Evolutionary conservation across 2,888 invertebrate genomes (phyloP).

Genomic region (Bombylius discolor): DNA sequence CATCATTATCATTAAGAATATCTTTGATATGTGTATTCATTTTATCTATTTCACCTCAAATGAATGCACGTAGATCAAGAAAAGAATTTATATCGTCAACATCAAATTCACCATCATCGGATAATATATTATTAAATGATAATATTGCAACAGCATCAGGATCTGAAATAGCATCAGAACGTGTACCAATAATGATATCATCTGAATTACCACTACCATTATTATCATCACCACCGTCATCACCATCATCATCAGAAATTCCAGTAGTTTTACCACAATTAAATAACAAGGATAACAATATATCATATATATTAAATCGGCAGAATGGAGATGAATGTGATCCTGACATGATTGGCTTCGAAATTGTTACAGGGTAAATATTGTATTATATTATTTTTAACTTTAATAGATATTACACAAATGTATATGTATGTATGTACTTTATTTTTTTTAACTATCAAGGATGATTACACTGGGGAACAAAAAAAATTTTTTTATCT

Average conservation of each 20-base stretch:
- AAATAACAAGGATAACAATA: conserved; percentile 5
- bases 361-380: conserved; percentile 69
- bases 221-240: conserved; percentile 19
- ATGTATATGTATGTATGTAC: too few relatives aligned
- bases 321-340: conserved; percentile 58
- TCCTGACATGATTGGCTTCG: conserved; percentile 80
- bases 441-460: too few relatives aligned
- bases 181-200: conserved; percentile 16
- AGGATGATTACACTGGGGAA: too few relatives aligned
- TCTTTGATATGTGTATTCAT: conserved; percentile 17
- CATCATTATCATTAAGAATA: conserved; percentile 16
- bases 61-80: conserved; percentile 28
- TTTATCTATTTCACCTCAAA: conserved; percentile 15
- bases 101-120: neutral
- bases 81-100: conserved; percentile 19
- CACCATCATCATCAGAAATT: conserved; percentile 2
- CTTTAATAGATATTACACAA: too few relatives aligned
- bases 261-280: conserved; percentile 26
- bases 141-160: conserved; percentile 23
- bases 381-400: neutral
- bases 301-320: conserved; percentile 10
- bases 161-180: conserved; percentile 18
- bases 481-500: too few relatives aligned
- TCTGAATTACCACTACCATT: conserved; percentile 35
- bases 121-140: conserved; percentile 20